phyloP scores from a whole-genome alignment of 2,888 invertebrate genomes.

The Melipona beecheii region DNA sequence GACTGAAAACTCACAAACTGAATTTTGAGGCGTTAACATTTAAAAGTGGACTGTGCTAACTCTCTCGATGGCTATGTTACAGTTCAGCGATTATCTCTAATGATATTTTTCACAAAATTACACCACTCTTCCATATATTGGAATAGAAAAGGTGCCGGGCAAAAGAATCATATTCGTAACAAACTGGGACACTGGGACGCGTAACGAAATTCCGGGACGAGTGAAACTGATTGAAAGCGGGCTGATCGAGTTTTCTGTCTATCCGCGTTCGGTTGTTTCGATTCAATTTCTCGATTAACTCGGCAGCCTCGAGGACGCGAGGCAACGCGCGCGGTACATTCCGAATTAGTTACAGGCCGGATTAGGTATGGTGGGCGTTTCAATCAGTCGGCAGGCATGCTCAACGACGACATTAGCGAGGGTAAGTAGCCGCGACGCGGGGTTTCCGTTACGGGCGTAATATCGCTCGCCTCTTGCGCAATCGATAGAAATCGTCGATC shows the following conservation, averaged over 20 bases:
- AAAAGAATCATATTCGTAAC: neutral
- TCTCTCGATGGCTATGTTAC: no score
- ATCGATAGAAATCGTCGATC: neutral
- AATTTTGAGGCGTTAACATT: no score
- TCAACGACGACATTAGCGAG: slow-evolving; percentile 76
- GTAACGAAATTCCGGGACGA: neutral
- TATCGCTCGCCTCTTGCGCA: slow-evolving; percentile 31
- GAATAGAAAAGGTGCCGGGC: no score
- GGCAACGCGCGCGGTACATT: slow-evolving; percentile 35
- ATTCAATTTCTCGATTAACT: slow-evolving; percentile 24
- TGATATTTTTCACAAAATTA: no score
- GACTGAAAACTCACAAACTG: no score
- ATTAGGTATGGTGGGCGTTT: slow-evolving; percentile 70
- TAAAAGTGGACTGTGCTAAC: no score
- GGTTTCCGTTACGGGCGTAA: slow-evolving; percentile 58
- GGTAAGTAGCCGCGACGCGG: slow-evolving; percentile 72
- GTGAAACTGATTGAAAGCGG: neutral
- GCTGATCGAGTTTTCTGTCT: neutral
- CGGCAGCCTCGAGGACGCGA: slow-evolving; percentile 22
- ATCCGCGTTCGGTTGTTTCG: neutral
- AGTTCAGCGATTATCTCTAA: no score
- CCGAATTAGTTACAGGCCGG: slow-evolving; percentile 56
- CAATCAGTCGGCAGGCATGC: slow-evolving; percentile 71
- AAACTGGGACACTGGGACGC: neutral
- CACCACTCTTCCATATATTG: no score